A percentile compares a stretch with the other conserved stretches of the same genome.
phyloP scores from a whole-genome alignment of 2,888 invertebrate species.

The Lasioglossum lativentre region DNA sequence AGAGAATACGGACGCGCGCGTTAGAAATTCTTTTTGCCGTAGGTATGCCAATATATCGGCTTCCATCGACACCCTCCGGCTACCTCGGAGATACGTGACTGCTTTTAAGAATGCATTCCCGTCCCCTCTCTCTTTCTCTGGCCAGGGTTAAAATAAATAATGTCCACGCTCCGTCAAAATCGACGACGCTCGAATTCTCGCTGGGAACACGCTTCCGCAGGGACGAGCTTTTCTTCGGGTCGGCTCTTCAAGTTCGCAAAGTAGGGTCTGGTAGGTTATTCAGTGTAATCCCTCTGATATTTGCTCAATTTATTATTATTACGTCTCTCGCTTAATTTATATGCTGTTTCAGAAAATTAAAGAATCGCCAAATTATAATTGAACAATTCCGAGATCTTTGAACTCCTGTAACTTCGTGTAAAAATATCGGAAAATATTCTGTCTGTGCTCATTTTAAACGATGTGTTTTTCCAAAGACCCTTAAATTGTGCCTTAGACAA shows the following conservation, averaged over 20 bases:
- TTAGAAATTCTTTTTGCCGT: conserved; percentile 83
- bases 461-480: too few species aligned
- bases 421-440: too few species aligned
- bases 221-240: neutral
- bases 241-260: neutral
- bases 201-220: conserved; percentile 7
- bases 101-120: conserved; percentile 80
- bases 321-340: neutral
- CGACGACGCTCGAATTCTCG: conserved; percentile 59
- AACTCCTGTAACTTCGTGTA: too few species aligned
- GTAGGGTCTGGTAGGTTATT: neutral
- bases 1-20: conserved; percentile 69
- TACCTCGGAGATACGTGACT: conserved; percentile 80
- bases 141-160: conserved; percentile 79
- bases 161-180: conserved; percentile 75
- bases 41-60: conserved; percentile 84
- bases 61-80: conserved; percentile 74
- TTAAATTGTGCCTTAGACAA: neutral
- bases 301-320: neutral
- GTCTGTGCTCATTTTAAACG: too few species aligned
- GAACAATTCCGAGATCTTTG: too few species aligned
- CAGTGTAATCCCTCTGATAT: neutral
- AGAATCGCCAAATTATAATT: neutral
- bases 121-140: conserved; percentile 24
- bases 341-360: neutral